These are phyloP conservation scores for Lonchura striata DNA, from an alignment of 2,113 vertebrate genomes.

Conservation along the genomic window DNA sequence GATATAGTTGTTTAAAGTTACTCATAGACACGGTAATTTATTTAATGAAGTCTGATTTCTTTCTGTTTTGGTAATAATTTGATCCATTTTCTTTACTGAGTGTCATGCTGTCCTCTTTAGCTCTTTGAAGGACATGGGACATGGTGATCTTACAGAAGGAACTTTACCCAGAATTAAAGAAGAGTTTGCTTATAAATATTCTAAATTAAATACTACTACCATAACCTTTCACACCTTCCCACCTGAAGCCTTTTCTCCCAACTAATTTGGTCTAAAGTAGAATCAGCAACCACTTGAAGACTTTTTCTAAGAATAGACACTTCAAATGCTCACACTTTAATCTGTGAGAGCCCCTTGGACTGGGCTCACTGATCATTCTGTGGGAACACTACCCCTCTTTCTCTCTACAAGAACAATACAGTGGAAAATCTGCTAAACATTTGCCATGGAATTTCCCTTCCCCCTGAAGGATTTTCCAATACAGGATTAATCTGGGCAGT, in stretches of 20 bases:
- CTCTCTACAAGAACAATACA: slow-evolving; percentile 16
- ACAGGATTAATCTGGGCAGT: background rate
- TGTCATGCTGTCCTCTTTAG: background rate
- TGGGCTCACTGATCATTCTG: background rate
- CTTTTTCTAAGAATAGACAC: background rate
- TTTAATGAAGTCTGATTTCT: background rate
- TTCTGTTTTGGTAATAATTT: background rate
- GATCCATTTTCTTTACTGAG: background rate
- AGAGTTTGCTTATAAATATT: background rate
- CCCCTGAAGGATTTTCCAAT: slow-evolving; percentile 3
- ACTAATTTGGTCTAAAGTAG: background rate
- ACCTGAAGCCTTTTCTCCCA: background rate
- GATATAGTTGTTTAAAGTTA: background rate
- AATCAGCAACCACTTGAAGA: background rate
- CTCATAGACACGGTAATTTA: background rate
- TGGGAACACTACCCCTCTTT: background rate
- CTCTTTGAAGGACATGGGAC: background rate
- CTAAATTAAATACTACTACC: background rate
- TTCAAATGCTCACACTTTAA: background rate
- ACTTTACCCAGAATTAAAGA: background rate
- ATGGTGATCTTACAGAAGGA: background rate
- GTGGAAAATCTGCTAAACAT: background rate
- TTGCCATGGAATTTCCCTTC: slow-evolving; percentile 26
- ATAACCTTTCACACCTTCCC: background rate
- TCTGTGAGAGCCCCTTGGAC: background rate